Base-by-base conservation (phyloP, 2,113 vertebrate genomes). In the Connochaetes taurinus region DNA sequence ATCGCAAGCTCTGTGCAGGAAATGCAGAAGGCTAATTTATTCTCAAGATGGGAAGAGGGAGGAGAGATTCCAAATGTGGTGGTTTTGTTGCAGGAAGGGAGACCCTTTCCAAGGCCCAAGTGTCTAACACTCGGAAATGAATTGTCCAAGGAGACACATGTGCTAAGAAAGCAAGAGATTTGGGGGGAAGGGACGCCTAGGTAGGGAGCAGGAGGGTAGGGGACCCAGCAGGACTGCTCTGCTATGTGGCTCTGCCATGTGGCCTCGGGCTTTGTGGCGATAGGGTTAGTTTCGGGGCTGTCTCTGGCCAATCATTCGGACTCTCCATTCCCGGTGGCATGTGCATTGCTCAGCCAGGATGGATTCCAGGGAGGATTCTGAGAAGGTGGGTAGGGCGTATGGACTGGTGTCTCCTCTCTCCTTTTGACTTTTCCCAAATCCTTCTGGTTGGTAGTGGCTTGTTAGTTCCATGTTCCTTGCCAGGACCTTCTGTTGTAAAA, bases 181-280 rank as follows among this genome's bases (percentile, higher is more conserved):
- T 2, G 27, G 7, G 0, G 36, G 71, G 71, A 25, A 27, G 23
- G 71, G 36, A 14, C 0, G 0, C 71, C 71, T 9, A 4, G 6
- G 71, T 71, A 21, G 71, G 36, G 6, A 14, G 36, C 36, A 40
- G 40, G 71, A 7, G 6, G 40, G 71, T 27, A 43, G 23, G 71
- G 6, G 25, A 2, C 40, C 36, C 23, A 76, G 12, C 36, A 13
- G 71, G 40, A 40, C 2, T 0, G 1, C 36, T 74, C 67, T 74
- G 67, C 33, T 15, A 9, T n/a, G 62, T 4, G 31, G 16, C 62
- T 67, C 33, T 31, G 12, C 31, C 62, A 19, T 10, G 71, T 14
- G 25, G 71, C 7, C 36, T 76, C 3, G 1, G 6, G 36, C 13
- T 27, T 76, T 40, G 25, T 76, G 40, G 12, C 6, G 0, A 76